Percentiles rank a stretch among this genome's conserved stretches.
phyloP scores from a whole-genome alignment of 2,113 vertebrate species.

The Mastomys natalensis region DNA sequence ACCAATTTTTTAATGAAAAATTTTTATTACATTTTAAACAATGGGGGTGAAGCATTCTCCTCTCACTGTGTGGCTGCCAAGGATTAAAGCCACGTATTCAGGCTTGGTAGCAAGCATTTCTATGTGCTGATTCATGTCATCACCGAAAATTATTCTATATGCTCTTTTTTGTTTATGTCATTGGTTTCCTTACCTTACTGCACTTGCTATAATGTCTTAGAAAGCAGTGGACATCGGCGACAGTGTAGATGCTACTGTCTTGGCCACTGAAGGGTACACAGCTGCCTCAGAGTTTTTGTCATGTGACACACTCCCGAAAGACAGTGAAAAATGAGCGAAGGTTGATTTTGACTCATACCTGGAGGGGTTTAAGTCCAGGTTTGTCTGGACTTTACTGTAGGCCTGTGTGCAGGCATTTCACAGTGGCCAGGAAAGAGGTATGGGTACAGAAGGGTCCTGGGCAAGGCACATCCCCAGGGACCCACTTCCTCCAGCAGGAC shows the following conservation, averaged over 20 bases:
- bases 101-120: not conserved
- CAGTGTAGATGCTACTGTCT: not conserved
- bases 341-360: not conserved
- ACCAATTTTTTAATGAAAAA: not conserved
- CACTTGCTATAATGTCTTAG: not conserved
- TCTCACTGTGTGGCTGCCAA: not conserved
- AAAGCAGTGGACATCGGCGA: rapidly evolving
- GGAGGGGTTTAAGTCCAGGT: not conserved
- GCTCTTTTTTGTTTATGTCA: not conserved
- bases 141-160: not conserved
- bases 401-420: not conserved
- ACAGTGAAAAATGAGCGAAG: not conserved
- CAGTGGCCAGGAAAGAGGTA: not conserved
- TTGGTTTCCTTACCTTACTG: not conserved
- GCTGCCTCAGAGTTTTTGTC: not conserved
- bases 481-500: not conserved
- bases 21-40: not conserved
- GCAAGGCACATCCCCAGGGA: not conserved
- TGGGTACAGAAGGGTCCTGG: not conserved
- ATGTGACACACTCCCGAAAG: not conserved
- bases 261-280: not conserved
- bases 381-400: not conserved
- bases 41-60: not conserved
- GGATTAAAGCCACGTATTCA: not conserved
- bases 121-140: not conserved